Percentiles rank a stretch among this genome's conserved stretches.
phyloP scores from a whole-genome alignment of 2,888 invertebrate genomes.

The Lymantria dispar region DNA sequence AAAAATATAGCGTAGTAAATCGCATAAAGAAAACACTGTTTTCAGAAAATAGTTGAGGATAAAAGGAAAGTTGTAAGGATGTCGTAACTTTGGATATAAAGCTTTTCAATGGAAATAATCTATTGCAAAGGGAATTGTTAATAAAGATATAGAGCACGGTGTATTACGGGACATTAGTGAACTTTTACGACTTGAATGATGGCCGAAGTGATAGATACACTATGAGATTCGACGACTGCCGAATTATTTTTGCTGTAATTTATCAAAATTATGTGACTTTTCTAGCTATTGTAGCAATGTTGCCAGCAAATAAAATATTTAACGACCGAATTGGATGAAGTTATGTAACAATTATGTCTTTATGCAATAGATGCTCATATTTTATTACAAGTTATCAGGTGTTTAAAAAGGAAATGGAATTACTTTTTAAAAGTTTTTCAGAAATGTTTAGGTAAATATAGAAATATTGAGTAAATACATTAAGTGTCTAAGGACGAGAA shows the following conservation, averaged over 20 bases:
- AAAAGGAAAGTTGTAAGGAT: slow-evolving; percentile 75
- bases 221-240: slow-evolving; percentile 42
- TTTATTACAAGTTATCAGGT: background rate
- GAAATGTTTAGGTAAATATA: too few species aligned
- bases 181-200: slow-evolving; percentile 66
- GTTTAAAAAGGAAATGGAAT: background rate
- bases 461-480: too few species aligned
- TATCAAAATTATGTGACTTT: slow-evolving; percentile 44
- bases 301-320: slow-evolving; percentile 13
- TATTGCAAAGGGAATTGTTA: slow-evolving; percentile 76
- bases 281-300: slow-evolving; percentile 14
- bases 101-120: slow-evolving; percentile 76
- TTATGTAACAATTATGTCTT: slow-evolving; percentile 2
- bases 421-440: background rate
- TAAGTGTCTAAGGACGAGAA: too few species aligned
- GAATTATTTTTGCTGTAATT: slow-evolving; percentile 47
- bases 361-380: background rate
- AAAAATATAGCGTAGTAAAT: slow-evolving; percentile 77
- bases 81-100: slow-evolving; percentile 77
- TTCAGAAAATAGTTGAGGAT: slow-evolving; percentile 77
- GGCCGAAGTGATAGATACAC: slow-evolving; percentile 64
- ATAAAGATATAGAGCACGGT: slow-evolving; percentile 78
- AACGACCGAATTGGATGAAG: slow-evolving; percentile 5
- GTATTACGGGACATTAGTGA: slow-evolving; percentile 77
- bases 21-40: slow-evolving; percentile 79